Evolutionary conservation across 2,888 invertebrate species (phyloP), one percentile per base, ranked within the genome.

Genomic region (Drosophila anomelani): DNA sequence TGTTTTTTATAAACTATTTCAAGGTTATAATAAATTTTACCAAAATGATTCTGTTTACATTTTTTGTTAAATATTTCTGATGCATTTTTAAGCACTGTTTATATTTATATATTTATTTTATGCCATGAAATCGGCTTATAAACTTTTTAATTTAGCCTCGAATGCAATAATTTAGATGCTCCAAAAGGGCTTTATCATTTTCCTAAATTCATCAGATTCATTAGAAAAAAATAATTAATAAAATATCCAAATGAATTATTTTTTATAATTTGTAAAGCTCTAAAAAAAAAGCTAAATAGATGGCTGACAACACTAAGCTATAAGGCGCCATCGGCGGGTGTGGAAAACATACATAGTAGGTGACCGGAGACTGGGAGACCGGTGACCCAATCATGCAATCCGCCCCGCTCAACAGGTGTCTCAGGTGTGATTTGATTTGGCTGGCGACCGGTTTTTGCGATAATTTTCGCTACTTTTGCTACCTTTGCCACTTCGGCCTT

Each of bases 381-480:
- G 51, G n/a, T 38, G 20, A 47, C 49, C 49, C 20, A 59, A 29
- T 46, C 38, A 34, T 55, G 23, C 34, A 38, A 36, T 20, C 20
- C 12, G 23, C 13, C 4, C 12, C 17, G 1, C 17, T 26, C 46
- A 56, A 67, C 56, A 62, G 44, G 57, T 58, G 59, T 23, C 32
- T 58, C 23, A 39, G 54, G 58, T 61, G 60, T 63, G 51, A 39
- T 54, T 54, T 53, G 32, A 36, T 38, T 54, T 39, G 15, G 10
- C 38, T 9, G 12, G 6, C 38, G 26, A 71, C 71, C 72, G 71
- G 71, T 71, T 71, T 56, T 47, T 51, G 39, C 39, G 9, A 17
- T 49, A 6, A 36, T 51, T 36, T 53, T 58, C 10, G 41, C 26
- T 34, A 59, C 20, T 8, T 70, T 59, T 13, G 20, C 43, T 20